phyloP scores from a whole-genome alignment of 2,888 invertebrate genomes.

The Leucoptera coffeella region DNA sequence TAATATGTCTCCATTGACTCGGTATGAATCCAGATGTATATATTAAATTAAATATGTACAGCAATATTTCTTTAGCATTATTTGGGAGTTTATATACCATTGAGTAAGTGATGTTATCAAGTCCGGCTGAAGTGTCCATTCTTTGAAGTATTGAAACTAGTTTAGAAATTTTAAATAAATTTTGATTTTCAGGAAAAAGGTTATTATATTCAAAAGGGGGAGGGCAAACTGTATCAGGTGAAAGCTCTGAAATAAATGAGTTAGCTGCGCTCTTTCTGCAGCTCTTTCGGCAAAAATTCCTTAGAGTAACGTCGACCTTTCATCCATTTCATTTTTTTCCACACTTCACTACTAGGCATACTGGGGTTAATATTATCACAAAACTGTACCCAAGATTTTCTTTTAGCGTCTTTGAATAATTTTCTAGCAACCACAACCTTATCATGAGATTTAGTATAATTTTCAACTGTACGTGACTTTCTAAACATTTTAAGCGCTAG shows the following conservation, averaged over 20 bases:
- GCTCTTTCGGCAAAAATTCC: no score
- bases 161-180: neutral
- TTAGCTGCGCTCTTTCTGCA: no score
- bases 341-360: no score
- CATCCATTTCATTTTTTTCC: constrained; percentile 1
- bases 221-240: no score
- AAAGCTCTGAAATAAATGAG: no score
- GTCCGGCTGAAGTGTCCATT: constrained; percentile 1
- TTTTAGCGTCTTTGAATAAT: neutral
- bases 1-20: neutral
- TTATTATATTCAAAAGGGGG: no score
- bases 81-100: constrained; percentile 1
- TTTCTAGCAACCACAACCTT: neutral
- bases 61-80: neutral
- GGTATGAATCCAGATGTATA: neutral
- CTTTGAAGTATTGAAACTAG: neutral
- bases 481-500: neutral
- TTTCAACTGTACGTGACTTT: neutral
- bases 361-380: neutral
- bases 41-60: neutral
- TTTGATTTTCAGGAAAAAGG: neutral
- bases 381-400: neutral
- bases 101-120: constrained; percentile 1
- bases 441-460: neutral
- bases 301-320: no score